phyloP scores from a whole-genome alignment of 2,797 vertebrate genomes.

The Tachyglossus aculeatus region DNA sequence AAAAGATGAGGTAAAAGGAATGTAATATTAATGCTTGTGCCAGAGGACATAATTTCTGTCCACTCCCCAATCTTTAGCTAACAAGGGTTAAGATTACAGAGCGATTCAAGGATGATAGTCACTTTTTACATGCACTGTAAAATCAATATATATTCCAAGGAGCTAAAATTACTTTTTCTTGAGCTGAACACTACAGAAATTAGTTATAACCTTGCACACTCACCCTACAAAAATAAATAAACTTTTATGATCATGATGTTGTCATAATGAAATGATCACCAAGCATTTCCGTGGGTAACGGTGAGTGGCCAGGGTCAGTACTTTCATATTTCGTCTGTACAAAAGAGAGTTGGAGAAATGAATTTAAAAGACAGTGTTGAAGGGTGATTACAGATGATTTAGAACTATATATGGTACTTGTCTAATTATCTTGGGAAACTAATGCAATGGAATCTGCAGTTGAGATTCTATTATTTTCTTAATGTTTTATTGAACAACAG shows the following conservation, averaged over 20 bases:
- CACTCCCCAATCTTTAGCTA: not conserved
- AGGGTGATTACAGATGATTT: not conserved
- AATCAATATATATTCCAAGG: conserved; percentile 27
- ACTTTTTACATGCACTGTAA: conserved; percentile 31
- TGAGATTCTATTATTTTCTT: not conserved
- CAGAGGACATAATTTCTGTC: conserved; percentile 11
- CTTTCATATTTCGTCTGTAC: too few species aligned
- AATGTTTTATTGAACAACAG: too few species aligned
- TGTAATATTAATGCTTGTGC: conserved; percentile 1
- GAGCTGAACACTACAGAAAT: conserved; percentile 8
- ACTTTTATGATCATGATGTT: not conserved
- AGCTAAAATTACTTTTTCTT: conserved; percentile 30
- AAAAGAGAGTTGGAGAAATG: not conserved
- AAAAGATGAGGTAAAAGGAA: conserved; percentile 8
- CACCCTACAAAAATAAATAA: conserved; percentile 27
- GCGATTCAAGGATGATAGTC: conserved; percentile 20
- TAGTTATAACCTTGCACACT: conserved; percentile 3
- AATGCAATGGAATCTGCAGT: not conserved
- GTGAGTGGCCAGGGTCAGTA: too few species aligned
- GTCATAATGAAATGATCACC: too few species aligned
- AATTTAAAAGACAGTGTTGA: not conserved
- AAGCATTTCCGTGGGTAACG: too few species aligned
- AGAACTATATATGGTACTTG: not conserved
- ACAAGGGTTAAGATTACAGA: conserved; percentile 25
- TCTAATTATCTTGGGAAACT: not conserved